Base-by-base conservation (phyloP, 1,140 invertebrate genomes). In the Nebria ingens region DNA sequence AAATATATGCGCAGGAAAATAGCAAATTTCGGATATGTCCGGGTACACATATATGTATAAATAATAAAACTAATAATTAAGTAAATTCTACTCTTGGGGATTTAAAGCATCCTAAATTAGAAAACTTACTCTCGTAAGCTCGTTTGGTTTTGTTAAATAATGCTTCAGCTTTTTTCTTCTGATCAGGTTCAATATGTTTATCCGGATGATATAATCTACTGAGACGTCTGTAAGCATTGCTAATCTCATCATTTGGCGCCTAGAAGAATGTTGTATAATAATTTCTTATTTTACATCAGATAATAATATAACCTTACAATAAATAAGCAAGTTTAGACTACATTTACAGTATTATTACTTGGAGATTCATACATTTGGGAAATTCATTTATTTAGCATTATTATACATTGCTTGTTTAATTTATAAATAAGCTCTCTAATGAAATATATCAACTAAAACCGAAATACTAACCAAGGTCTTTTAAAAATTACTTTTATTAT, bases 181-280 rank as follows among this genome's bases (percentile, higher is more conserved):
- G 77, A 1, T 78, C 78, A 13, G 85, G 81, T 65, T 92, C 84
- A 4, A 77, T 71, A 73, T 97, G 93, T 72, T 97, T 98, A 67
- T 98, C 94, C 4, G 95, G 95, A 75, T 97, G 94, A 66, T 93
- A 97, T 52, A 93, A 82, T 60, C 85, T 83, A 66, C 92, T 95
- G 13, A 95, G 81, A 53, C 85, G 79, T 59, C 92, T 79, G 71
- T 95, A 98, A 0, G 93, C 89, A 79, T 85, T 86, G 61, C 83
- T 92, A 59, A 97, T 95, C 71, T 97, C 91, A 59, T 96, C 92
- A 55, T 74, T 70, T 19, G 85, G 79, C 19, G 93, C 92, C 93
- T 97, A 61, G n/a, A 34, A 34, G n/a, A n/a, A n/a, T n/a, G n/a
- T n/a, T n/a, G n/a, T n/a, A n/a, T n/a, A n/a, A n/a, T n/a, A n/a